Conservation (phyloP, 2,113 vertebrate genomes). For the Sakesphorus luctuosus region DNA sequence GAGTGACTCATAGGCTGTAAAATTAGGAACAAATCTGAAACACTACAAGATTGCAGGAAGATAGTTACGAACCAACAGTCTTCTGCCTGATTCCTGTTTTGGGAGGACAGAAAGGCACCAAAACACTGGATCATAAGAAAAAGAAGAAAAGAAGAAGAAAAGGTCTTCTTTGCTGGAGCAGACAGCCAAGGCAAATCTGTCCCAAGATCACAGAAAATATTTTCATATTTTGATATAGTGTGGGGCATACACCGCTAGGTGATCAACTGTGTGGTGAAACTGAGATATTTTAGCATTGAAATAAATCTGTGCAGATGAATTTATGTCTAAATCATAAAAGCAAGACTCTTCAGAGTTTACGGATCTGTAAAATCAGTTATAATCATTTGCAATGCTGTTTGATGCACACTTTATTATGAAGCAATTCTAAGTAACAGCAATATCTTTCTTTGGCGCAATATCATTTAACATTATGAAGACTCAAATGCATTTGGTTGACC, state of each 20-base stretch:
- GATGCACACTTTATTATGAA: not conserved
- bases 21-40: not conserved
- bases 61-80: not conserved
- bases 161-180: not conserved
- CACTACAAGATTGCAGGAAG: not conserved
- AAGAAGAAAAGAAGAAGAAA: not conserved
- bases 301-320: not conserved
- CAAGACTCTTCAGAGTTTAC: not conserved
- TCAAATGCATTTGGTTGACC: slow-evolving; percentile 37
- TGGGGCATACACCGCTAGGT: not conserved
- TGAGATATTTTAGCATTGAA: not conserved
- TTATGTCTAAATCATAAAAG: not conserved
- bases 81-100: not conserved
- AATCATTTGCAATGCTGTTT: not conserved
- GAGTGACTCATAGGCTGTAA: not conserved
- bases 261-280: not conserved
- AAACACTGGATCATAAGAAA: not conserved
- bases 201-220: not conserved
- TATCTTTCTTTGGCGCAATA: not conserved
- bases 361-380: not conserved
- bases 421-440: not conserved
- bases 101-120: not conserved
- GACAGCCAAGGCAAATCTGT: not conserved
- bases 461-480: slow-evolving; percentile 6
- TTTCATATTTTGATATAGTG: not conserved